Conservation (phyloP, 2,113 vertebrate species). For the Lipotes vexillifer region DNA sequence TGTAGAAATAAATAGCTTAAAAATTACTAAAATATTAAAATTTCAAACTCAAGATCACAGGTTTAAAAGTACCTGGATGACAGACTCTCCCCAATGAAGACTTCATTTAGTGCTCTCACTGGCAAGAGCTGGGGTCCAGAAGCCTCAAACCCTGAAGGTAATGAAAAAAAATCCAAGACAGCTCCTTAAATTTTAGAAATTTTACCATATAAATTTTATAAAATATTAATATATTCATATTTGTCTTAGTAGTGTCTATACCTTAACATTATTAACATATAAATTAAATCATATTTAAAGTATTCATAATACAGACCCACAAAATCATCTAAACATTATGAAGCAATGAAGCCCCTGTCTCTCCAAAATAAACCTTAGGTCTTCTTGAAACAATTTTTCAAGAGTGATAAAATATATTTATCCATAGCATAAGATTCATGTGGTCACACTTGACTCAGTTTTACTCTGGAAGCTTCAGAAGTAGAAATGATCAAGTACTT, state of each 20-base stretch:
- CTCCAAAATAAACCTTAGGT: constrained; percentile 4
- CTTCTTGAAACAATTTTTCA: constrained; percentile 11
- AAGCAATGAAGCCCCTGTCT: not conserved
- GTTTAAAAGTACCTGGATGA: constrained; percentile 90
- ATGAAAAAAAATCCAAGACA: not conserved
- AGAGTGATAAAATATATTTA: not conserved
- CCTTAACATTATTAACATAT: not conserved
- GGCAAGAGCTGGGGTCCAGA: constrained; percentile 90
- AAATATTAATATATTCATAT: not conserved
- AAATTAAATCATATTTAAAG: not conserved
- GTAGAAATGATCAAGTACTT: not conserved
- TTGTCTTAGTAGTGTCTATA: not conserved
- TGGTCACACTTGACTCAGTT: not conserved
- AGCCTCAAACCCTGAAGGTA: constrained; percentile 74
- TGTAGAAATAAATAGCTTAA: not conserved
- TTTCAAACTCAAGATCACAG: not conserved
- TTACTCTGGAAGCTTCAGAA: not conserved
- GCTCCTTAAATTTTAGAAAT: constrained; percentile 10
- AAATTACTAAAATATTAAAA: not conserved
- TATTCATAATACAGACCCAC: constrained; percentile 11
- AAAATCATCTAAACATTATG: not conserved
- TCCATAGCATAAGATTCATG: not conserved
- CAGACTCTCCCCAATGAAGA: constrained; percentile 98
- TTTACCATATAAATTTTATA: not conserved
- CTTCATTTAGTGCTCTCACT: constrained; percentile 94